These are phyloP conservation scores for Cecropterus lyciades DNA, from an alignment of 1,140 invertebrate genomes.

Conservation along the genomic window DNA sequence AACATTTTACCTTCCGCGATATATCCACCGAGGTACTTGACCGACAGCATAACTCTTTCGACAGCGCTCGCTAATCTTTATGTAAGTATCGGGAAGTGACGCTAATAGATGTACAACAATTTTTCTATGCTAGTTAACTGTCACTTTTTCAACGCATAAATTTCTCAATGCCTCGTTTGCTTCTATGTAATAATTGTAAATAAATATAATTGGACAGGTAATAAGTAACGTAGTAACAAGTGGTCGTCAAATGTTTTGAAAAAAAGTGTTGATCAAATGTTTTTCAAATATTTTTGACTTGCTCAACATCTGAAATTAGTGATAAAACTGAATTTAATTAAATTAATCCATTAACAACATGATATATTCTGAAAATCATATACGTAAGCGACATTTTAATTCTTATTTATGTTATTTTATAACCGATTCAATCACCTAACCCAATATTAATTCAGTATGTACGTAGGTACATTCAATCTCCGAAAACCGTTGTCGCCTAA, in stretches of 20 bases:
- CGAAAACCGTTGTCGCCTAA: not conserved
- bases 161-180: not conserved
- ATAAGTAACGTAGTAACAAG: too few species aligned
- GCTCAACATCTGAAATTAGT: too few species aligned
- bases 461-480: not conserved
- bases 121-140: not conserved
- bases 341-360: too few species aligned
- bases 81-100: conserved; percentile 1
- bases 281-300: too few species aligned
- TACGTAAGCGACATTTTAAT: too few species aligned
- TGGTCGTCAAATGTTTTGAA: too few species aligned
- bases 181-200: not conserved
- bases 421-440: not conserved
- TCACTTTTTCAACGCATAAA: not conserved
- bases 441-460: not conserved
- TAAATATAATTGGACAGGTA: too few species aligned
- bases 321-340: too few species aligned
- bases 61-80: not conserved
- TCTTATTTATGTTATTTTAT: not conserved
- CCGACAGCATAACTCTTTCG: not conserved
- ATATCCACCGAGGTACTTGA: not conserved
- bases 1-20: not conserved
- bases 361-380: too few species aligned
- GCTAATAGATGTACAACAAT: conserved; percentile 1
- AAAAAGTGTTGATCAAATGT: too few species aligned